Evolutionary conservation across 1,140 invertebrate genomes (phyloP), one percentile per base, ranked within the genome.

Genomic region (Acromyrmex charruanus): DNA sequence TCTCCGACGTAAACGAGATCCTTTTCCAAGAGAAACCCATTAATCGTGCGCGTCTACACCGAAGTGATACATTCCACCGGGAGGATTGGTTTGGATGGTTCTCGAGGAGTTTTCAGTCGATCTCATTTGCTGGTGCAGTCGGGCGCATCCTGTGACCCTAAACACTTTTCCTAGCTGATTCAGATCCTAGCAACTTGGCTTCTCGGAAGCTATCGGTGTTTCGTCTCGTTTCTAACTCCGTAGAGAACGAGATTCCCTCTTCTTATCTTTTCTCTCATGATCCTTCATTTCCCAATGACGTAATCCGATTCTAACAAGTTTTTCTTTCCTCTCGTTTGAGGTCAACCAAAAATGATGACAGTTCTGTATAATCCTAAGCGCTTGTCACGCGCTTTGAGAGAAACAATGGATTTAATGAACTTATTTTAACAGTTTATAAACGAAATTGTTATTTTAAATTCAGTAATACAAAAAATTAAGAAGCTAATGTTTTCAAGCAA

Each of bases 71-170:
- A 86, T 86, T 88, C 89, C 77, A 31, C 31, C 71, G 51, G 49
- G 69, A 31, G 66, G 86, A 82, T 88, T 39, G 89, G 86, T 85
- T 75, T 63, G 65, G 87, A 86, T 58, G 88, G 59, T 77, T 82
- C 84, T 85, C 79, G 72, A 84, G 49, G 74, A 72, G 77, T 87
- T 90, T 90, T 91, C 89, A 79, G 77, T 90, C 89, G 82, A 91
- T 90, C 89, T 90, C 89, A 90, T 90, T 90, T 90, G 89, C 86
- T 81, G 89, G 75, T 51, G 87, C 86, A 90, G 75, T 79, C 89
- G 77, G 79, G 89, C 89, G 90, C 87, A 90, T 90, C 89, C 81
- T 77, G 71, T 72, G 86, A 90, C 65, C 74, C 89, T 90, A 90
- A 90, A 90, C 89, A 90, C 87, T 90, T 91, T 90, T 87, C 89